A percentile compares a stretch with the other conserved stretches of the same genome.
Conservation (phyloP, 2,888 invertebrate genomes). For the Dynastes hyllus region DNA sequence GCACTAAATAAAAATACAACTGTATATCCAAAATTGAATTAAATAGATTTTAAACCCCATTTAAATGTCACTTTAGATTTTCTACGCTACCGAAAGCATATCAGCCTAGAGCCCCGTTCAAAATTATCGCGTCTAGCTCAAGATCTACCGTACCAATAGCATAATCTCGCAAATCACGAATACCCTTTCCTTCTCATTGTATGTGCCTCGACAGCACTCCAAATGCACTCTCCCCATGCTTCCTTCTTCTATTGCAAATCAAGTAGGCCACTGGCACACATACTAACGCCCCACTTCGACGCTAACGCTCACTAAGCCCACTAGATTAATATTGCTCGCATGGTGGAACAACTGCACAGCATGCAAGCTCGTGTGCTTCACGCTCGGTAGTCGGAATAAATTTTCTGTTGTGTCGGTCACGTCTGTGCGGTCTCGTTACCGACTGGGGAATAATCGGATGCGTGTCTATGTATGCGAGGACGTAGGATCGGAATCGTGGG, state of each 20-base stretch:
- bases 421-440: background rate
- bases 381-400: background rate
- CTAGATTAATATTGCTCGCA: constrained; percentile 18
- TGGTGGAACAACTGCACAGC: background rate
- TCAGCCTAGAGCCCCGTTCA: no score
- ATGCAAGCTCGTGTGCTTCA: background rate
- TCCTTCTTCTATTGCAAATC: background rate
- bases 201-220: no score
- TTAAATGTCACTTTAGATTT: no score
- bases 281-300: background rate
- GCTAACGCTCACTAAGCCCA: background rate
- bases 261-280: background rate
- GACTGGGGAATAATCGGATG: background rate
- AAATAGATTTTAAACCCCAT: no score
- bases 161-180: no score
- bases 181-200: no score
- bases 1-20: no score
- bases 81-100: no score
- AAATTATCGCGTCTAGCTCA: no score
- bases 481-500: background rate
- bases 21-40: no score
- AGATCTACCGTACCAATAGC: no score
- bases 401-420: constrained; percentile 15
- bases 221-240: no score
- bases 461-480: background rate